Conservation (phyloP, 2,797 vertebrate species). For the Novumbra hubbsi region DNA sequence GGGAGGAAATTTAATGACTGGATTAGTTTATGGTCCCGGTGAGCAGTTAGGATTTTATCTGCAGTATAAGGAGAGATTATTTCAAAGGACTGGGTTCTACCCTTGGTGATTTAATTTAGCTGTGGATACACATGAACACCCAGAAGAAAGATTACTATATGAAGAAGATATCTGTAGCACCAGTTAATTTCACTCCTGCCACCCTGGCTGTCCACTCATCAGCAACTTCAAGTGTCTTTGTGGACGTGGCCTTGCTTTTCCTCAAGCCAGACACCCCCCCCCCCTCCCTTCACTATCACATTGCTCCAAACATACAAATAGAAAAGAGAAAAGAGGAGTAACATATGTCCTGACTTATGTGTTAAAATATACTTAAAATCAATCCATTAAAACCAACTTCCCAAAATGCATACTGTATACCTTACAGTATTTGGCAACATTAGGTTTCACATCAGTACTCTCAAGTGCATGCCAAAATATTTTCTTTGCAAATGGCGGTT, state of each 20-base stretch:
- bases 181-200: constrained; percentile 64
- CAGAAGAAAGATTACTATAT: constrained; percentile 69
- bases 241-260: constrained; percentile 30
- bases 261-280: background rate
- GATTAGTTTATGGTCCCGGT: constrained; percentile 57
- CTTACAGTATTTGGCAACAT: no score
- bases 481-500: background rate
- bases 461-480: no score
- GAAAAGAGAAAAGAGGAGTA: constrained; percentile 7
- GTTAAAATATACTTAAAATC: background rate
- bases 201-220: constrained; percentile 46
- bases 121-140: constrained; percentile 75
- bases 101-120: constrained; percentile 73
- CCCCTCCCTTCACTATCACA: constrained; percentile 9
- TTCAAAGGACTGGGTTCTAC: constrained; percentile 64
- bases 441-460: no score
- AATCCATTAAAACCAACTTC: no score
- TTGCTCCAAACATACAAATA: constrained; percentile 11
- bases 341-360: background rate
- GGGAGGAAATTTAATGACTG: constrained; percentile 73
- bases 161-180: constrained; percentile 65
- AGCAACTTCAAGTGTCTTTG: constrained; percentile 33
- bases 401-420: no score
- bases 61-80: constrained; percentile 62
- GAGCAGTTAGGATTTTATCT: constrained; percentile 60